These are phyloP conservation scores for Apistogramma diplotaenia DNA, from an alignment of 2,113 vertebrate species.

Conservation along the genomic window DNA sequence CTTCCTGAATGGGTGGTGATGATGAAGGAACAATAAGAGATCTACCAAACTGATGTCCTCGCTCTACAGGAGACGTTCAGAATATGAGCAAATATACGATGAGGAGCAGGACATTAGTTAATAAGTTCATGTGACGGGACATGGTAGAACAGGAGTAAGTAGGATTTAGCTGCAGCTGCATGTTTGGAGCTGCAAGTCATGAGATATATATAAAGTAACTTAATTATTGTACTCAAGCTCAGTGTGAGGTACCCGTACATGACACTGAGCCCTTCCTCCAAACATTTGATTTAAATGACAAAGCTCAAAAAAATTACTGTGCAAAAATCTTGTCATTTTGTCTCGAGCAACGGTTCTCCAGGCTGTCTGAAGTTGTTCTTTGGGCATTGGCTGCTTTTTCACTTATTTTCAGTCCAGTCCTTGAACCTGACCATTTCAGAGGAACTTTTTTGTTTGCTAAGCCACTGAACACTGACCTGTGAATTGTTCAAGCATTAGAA, in stretches of 20 bases:
- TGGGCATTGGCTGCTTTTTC: too few species aligned
- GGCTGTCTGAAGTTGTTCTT: background rate
- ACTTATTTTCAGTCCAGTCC: background rate
- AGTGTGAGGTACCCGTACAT: background rate
- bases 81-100: background rate
- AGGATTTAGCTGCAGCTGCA: too few species aligned
- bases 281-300: background rate
- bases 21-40: slow-evolving; percentile 12
- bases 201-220: too few species aligned
- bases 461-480: too few species aligned
- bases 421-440: too few species aligned
- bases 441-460: too few species aligned
- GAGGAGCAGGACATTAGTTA: background rate
- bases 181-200: too few species aligned
- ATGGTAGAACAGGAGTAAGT: background rate
- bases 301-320: background rate
- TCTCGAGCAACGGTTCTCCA: background rate
- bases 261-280: background rate
- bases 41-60: background rate
- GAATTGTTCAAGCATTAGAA: too few species aligned
- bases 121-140: background rate
- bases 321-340: background rate
- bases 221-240: background rate
- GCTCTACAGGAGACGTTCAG: background rate
- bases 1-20: slow-evolving; percentile 77